These are phyloP conservation scores for Drosophila birchii DNA, from an alignment of 2,888 invertebrate genomes.

Conservation along the genomic window DNA sequence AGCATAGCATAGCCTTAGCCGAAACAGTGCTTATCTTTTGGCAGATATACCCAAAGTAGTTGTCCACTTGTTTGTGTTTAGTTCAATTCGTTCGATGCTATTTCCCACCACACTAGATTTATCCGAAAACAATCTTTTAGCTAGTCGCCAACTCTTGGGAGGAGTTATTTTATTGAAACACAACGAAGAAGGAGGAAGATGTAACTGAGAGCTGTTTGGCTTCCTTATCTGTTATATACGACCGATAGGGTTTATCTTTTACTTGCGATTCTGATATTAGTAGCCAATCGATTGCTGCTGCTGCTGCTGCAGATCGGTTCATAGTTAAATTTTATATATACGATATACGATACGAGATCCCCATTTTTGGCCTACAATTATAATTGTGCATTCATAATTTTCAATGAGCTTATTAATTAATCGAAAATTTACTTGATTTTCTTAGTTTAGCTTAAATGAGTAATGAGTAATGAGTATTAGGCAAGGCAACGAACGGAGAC, in stretches of 20 bases:
- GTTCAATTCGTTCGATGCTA: slow-evolving; percentile 61
- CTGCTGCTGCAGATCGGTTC: slow-evolving; percentile 58
- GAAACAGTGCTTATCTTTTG: slow-evolving; percentile 42
- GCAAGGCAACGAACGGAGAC: slow-evolving; percentile 64
- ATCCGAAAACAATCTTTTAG: slow-evolving; percentile 18
- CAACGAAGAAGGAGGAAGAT: slow-evolving; percentile 47
- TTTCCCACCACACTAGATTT: slow-evolving; percentile 46
- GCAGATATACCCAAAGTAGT: neutral
- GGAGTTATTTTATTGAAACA: slow-evolving; percentile 20
- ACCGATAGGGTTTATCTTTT: slow-evolving; percentile 32
- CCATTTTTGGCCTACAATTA: slow-evolving; percentile 29
- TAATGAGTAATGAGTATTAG: slow-evolving; percentile 38
- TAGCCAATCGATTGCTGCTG: slow-evolving; percentile 37
- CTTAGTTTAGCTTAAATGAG: slow-evolving; percentile 61
- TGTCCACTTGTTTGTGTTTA: slow-evolving; percentile 49
- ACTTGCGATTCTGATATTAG: slow-evolving; percentile 48
- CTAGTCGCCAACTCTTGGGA: slow-evolving; percentile 10
- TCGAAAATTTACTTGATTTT: slow-evolving; percentile 63
- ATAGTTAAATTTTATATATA: slow-evolving; percentile 63
- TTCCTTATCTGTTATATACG: slow-evolving; percentile 52
- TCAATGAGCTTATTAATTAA: slow-evolving; percentile 46
- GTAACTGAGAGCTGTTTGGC: slow-evolving; percentile 44
- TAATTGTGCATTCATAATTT: slow-evolving; percentile 39
- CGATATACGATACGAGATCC: slow-evolving; percentile 15
- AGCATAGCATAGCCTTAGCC: slow-evolving; percentile 45